phyloP scores from a whole-genome alignment of 2,888 invertebrate species.

The Rhingia rostrata region DNA sequence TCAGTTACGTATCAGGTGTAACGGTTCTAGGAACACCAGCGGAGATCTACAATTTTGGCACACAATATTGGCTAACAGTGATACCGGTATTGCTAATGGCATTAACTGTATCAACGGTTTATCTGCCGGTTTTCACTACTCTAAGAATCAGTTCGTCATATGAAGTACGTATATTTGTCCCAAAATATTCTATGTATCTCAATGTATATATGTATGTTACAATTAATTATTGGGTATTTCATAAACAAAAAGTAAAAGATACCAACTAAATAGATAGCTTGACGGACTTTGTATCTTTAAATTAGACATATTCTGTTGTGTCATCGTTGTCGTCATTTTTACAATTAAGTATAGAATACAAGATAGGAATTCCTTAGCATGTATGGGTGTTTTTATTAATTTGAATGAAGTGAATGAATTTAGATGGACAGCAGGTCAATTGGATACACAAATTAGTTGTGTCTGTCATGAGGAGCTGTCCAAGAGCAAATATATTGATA shows the following conservation, averaged over 20 bases:
- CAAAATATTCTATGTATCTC: slow-evolving; percentile 21
- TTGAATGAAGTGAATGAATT: slow-evolving; percentile 44
- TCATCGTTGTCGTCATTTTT: slow-evolving; percentile 35
- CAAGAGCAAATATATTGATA: no score
- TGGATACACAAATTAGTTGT: slow-evolving; percentile 1
- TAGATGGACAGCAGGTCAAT: slow-evolving; percentile 48
- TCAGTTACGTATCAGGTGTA: slow-evolving; percentile 93
- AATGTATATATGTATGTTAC: slow-evolving; percentile 28
- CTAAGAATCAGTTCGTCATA: slow-evolving; percentile 91
- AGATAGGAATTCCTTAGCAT: slow-evolving; percentile 31
- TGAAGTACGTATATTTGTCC: slow-evolving; percentile 85
- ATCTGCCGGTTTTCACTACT: slow-evolving; percentile 91
- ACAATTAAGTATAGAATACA: neutral
- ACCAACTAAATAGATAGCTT: slow-evolving; percentile 18
- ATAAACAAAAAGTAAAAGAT: slow-evolving; percentile 23
- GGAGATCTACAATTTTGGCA: slow-evolving; percentile 93
- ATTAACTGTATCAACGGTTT: slow-evolving; percentile 87
- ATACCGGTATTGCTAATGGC: slow-evolving; percentile 89
- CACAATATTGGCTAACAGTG: slow-evolving; percentile 91
- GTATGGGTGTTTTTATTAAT: slow-evolving; percentile 34
- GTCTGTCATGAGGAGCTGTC: neutral
- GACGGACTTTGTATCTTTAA: slow-evolving; percentile 64
- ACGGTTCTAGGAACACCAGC: slow-evolving; percentile 94
- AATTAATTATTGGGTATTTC: slow-evolving; percentile 39
- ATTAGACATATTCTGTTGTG: slow-evolving; percentile 41